Base-by-base conservation (phyloP, 1,140 invertebrate species). In the Arion vulgaris region DNA sequence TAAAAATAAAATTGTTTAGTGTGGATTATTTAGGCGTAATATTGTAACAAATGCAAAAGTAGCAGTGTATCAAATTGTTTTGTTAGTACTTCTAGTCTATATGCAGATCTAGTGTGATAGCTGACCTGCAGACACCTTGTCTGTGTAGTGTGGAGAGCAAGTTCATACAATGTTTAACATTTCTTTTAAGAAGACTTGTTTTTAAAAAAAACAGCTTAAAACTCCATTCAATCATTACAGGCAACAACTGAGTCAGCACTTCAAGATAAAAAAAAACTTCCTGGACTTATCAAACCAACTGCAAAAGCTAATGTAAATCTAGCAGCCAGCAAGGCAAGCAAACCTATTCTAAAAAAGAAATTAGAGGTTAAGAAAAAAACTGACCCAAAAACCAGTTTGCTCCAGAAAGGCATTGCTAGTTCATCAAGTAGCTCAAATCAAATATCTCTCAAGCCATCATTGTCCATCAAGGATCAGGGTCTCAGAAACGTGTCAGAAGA, bases 281-380 rank as follows among this genome's bases (percentile, higher is more conserved):
- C 74, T 13, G 15, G 23, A 13, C 49, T 32, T 72, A 17, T 62
- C 15, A 84, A 81, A 34, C 34, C 66, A 53, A 78, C 2, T 51
- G 32, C 9, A 4, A 75, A 75, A 75, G 26, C 28, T 1, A 39
- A 75, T 51, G 0, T 34, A 28, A 51, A 13, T 13, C 28, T 51
- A 9, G 5, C 28, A 13, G 5, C 74, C 39, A 32, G 34, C 77
- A 36, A 73, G 79, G 57, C 72, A 28, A 74, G 57, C 51, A 83
- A 82, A 57, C 62, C 74, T 66, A 80, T 75, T 51, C 26, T 85
- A 45, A 85, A 85, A 69, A 85, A 84, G 45, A 73, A 74, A n/a
- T 78, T 79, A 78, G 69, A 83, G 49, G 68, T 78, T 28, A 79
- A 79, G 39, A 73, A 39, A 39, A 73, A 19, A 23, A 1, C 71